A percentile compares a stretch with the other conserved stretches of the same genome.
These are phyloP conservation scores for Glomeris maerens DNA, from an alignment of 1,140 invertebrate genomes.

Conservation along the genomic window DNA sequence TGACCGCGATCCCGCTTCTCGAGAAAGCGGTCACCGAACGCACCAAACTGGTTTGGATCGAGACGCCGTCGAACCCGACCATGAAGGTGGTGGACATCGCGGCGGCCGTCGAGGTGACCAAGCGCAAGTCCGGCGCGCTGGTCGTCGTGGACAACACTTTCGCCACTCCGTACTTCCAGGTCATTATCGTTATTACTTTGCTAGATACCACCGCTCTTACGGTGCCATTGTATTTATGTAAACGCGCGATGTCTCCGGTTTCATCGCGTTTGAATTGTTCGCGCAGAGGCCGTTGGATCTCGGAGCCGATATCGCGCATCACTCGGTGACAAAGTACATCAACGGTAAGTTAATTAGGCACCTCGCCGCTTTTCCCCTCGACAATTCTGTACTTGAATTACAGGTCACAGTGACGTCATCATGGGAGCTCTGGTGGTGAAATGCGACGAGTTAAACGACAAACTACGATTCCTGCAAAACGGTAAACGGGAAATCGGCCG, in stretches of 20 bases:
- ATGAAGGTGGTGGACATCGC: slow-evolving; percentile 83
- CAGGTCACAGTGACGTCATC: slow-evolving; percentile 83
- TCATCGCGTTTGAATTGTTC: slow-evolving; percentile 16
- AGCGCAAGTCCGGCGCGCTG: slow-evolving; percentile 49
- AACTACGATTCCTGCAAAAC: slow-evolving; percentile 77
- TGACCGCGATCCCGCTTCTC: too few species aligned
- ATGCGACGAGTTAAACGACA: slow-evolving; percentile 51
- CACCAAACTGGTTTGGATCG: slow-evolving; percentile 94
- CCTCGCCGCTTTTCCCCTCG: not conserved
- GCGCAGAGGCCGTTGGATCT: slow-evolving; percentile 63
- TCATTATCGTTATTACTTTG: slow-evolving; percentile 21
- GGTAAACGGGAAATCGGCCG: slow-evolving; percentile 37
- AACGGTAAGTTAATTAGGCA: slow-evolving; percentile 44
- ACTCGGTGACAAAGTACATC: slow-evolving; percentile 96
- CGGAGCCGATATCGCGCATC: slow-evolving; percentile 81
- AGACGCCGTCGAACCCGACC: slow-evolving; percentile 94
- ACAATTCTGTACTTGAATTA: slow-evolving; percentile 13
- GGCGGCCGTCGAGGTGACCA: slow-evolving; percentile 48
- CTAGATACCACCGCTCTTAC: not conserved
- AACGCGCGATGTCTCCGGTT: slow-evolving; percentile 9
- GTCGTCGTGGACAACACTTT: slow-evolving; percentile 96
- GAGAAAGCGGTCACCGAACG: too few species aligned
- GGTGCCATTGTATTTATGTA: not conserved
- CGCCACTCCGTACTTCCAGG: slow-evolving; percentile 85
- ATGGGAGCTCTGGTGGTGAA: slow-evolving; percentile 81